Evolutionary conservation across 2,888 invertebrate species (phyloP), one percentile per base, ranked within the genome.

Genomic region (Campoletis raptor): DNA sequence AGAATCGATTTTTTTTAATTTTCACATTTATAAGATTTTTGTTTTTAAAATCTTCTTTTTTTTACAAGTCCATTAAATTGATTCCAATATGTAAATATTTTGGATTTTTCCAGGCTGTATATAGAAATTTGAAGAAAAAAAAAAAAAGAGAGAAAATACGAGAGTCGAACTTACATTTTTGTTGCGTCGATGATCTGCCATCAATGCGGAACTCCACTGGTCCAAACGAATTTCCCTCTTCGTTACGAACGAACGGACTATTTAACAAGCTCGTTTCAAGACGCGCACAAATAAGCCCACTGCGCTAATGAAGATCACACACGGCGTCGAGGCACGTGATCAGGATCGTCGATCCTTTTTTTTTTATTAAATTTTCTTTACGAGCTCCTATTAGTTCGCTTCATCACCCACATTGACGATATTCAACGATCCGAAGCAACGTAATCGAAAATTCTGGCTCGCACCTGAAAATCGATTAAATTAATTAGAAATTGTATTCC

Each of bases 161-260:
- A 37, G 30, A 40, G 0, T 70, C 54, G 3, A 24, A 91, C 94
- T 94, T 87, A 94, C 94, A 94, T 94, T 94, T 94, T 94, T 94
- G 92, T 92, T 91, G 93, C 92, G 92, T 94, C 94, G 94, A 93
- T 94, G 92, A 93, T 92, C 91, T 91, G 93, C 94, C 94, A 94
- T 94, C 92, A 93, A 94, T 91, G 91, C 87, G 85, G 79, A 89
- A 86, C 86, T 86, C 85, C 90, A 84, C 83, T 73, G 83, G 76
- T 83, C 81, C 81, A 70, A 81, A 57, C 70, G 69, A 70, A 61
- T 85, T 80, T 86, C 57, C 88, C 73, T 74, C 87, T 77, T 73
- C 66, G 76, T 76, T 79, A 57, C 37, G 36, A 74, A 81, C 48
- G 54, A 70, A 80, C 54, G 67, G 42, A 83, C 54, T 18, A 57